phyloP scores from a whole-genome alignment of 2,113 vertebrate species.

The Tauraco erythrolophus region DNA sequence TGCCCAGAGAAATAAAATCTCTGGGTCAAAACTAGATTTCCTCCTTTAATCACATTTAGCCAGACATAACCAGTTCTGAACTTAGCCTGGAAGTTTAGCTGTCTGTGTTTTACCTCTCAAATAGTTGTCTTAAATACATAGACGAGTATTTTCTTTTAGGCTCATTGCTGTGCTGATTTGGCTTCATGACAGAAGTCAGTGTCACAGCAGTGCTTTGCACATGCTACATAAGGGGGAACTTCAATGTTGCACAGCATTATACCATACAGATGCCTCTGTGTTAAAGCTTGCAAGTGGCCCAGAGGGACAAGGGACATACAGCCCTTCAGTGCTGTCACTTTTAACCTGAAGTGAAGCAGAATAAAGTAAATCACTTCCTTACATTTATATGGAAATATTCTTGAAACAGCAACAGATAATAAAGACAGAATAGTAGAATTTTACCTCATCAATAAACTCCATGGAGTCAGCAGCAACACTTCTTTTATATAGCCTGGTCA shows the following conservation, averaged over 20 bases:
- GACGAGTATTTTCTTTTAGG: not conserved
- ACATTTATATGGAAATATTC: not conserved
- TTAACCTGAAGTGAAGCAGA: not conserved
- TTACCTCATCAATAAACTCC: not conserved
- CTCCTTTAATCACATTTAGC: slow-evolving; percentile 13
- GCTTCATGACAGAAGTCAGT: not conserved
- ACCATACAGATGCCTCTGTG: not conserved
- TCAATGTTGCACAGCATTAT: not conserved
- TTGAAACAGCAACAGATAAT: not conserved
- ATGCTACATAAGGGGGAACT: not conserved
- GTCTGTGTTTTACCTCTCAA: not conserved
- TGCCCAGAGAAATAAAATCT: slow-evolving; percentile 12
- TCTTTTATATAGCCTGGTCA: not conserved
- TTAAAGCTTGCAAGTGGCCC: not conserved
- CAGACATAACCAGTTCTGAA: not conserved
- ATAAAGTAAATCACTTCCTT: not conserved
- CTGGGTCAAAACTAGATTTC: slow-evolving; percentile 8
- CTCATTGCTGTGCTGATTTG: not conserved
- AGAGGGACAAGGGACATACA: not conserved
- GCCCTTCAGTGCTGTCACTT: not conserved
- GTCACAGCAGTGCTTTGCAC: not conserved
- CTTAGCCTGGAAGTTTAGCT: not conserved
- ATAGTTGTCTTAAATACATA: not conserved
- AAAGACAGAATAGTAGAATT: not conserved
- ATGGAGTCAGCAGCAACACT: not conserved